Base-by-base conservation (phyloP, 2,888 invertebrate species). In the Cactoblastis cactorum region DNA sequence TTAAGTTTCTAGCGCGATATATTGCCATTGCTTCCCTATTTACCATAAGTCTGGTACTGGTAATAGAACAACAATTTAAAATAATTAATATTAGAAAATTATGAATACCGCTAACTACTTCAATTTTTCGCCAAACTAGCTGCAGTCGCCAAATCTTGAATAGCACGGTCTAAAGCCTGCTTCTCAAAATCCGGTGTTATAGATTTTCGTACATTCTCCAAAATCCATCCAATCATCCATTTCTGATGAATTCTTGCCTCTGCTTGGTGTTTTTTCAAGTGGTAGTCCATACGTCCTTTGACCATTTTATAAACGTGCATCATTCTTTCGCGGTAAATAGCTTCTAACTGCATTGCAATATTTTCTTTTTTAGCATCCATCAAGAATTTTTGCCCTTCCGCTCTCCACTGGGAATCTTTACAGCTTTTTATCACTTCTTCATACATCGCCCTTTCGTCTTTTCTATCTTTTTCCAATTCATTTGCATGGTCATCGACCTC, bases 171-270 rank as follows among this genome's bases (percentile, higher is more conserved):
- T 50, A 98, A 90, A 41, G 95, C 95, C 61, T 95, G 93, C 74
- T 96, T 95, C 72, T 98, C 97, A 81, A 97, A 96, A 57, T 97
- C 95, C 0, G 97, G 94, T 5, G 97, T 97, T 18, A 79, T 69
- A 34, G 96, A 93, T 65, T 94, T 92, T 54, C 91, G 86, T 2
- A 99, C 99, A 68, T 92, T 94, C 49, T 91, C 86, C 35, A 97
- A 93, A 63, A 99, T 95, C 96, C 97, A 99, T 68, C 94, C 92
- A 41, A 96, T 94, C 95, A 99, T 95, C 89, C 98, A 97, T 75
- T 95, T 96, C 77, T 98, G 98, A 57, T 95, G 93, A 57, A 98
- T 92, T 61, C 95, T 94, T 41, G 93, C 92, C 73, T 95, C 94
- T 22, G 95, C 90, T 63, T 92, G 93, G 66, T 94, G 92, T 58